Conservation (phyloP, 2,113 vertebrate genomes). For the Agelaius tricolor region DNA sequence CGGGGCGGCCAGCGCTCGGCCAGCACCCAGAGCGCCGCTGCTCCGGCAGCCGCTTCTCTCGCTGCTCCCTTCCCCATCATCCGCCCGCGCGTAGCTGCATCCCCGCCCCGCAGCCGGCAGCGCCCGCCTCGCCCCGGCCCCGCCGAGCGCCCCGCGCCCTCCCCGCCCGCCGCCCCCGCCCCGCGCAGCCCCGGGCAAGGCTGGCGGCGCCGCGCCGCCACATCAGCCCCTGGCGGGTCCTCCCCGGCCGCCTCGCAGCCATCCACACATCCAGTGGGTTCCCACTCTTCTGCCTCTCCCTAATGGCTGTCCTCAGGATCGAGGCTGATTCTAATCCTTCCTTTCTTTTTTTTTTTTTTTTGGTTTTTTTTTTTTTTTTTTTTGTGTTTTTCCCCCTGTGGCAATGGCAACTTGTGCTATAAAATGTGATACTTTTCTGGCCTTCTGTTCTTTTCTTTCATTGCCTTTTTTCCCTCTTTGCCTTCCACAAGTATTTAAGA, state of each 20-base stretch:
- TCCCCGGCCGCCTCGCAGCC: neutral
- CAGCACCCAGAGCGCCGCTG: neutral
- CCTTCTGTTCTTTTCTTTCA: neutral
- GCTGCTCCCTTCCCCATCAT: neutral
- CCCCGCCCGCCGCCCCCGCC: neutral
- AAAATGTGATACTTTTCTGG: neutral
- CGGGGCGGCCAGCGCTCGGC: neutral
- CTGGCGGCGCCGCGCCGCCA: neutral
- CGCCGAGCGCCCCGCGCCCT: neutral
- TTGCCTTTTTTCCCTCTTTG: neutral
- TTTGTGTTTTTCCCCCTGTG: neutral
- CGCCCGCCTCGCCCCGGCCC: neutral
- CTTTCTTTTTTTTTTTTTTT: rapidly evolving
- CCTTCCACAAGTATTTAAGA: conserved; percentile 1
- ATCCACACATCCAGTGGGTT: neutral
- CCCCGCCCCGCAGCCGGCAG: neutral
- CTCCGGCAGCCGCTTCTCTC: neutral
- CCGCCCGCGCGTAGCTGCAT: neutral
- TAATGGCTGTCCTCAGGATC: conserved; percentile 30
- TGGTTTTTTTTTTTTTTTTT: too few species aligned
- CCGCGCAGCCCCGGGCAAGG: neutral
- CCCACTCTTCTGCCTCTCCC: neutral
- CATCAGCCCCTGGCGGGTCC: neutral
- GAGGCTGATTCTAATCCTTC: neutral
- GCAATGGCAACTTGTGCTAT: neutral